Conservation (phyloP, 64 coral and sea anemone species). For the Montipora sp. region DNA sequence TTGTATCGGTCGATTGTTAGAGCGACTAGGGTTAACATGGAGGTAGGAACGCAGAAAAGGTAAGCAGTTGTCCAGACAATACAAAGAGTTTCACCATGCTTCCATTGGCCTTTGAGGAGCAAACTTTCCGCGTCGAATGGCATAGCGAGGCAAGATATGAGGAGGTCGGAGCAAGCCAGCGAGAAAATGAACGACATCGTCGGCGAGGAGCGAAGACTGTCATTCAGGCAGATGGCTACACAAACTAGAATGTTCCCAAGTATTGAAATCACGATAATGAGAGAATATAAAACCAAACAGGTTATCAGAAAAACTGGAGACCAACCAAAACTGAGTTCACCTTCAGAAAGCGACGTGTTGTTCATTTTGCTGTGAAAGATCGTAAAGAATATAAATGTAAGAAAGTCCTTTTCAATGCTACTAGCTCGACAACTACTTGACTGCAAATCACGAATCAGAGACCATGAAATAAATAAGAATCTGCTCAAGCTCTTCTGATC, state of each 20-base stretch:
- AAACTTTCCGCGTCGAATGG: conserved; percentile 77
- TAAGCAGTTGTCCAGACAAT: conserved; percentile 85
- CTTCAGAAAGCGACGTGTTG: conserved; percentile 7
- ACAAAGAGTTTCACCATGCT: conserved; percentile 60
- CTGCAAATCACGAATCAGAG: neutral
- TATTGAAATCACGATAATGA: conserved; percentile 76
- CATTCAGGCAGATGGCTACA: conserved; percentile 63
- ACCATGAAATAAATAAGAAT: neutral
- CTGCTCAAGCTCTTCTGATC: neutral
- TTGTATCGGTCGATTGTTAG: conserved; percentile 86
- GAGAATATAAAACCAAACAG: conserved; percentile 3
- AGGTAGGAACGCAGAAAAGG: conserved; percentile 74
- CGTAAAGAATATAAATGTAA: neutral
- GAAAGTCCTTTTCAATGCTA: neutral
- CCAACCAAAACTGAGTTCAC: neutral
- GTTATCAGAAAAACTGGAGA: conserved; percentile 9
- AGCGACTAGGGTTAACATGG: conserved; percentile 77
- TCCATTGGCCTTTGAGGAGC: conserved; percentile 39
- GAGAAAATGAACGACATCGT: conserved; percentile 88
- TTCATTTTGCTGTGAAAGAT: neutral
- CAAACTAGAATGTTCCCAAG: conserved; percentile 82
- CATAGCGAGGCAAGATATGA: conserved; percentile 83
- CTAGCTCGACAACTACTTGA: neutral
- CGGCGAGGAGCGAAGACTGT: conserved; percentile 66
- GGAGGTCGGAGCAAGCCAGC: conserved; percentile 84